These are phyloP conservation scores for Pseudorectes ferrugineus DNA, from an alignment of 2,113 vertebrate genomes.

Conservation along the genomic window DNA sequence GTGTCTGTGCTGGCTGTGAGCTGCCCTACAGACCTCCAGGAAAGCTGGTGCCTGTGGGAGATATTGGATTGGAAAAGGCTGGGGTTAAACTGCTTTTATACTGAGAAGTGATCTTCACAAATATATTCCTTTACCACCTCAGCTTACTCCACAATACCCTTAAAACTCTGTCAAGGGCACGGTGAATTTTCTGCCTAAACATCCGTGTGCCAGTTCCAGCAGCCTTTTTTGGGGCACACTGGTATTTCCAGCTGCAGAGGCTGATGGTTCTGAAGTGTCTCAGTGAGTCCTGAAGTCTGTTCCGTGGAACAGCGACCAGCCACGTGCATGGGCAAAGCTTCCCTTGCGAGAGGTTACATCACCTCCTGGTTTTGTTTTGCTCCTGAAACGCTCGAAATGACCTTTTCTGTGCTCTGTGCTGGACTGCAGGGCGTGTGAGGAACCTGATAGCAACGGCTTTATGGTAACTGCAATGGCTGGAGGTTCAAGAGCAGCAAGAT, in stretches of 20 bases:
- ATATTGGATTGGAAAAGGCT: neutral
- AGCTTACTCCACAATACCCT: neutral
- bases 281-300: neutral
- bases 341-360: neutral
- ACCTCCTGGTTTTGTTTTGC: neutral
- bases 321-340: neutral
- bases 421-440: neutral
- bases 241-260: neutral
- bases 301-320: neutral
- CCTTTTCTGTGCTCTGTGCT: neutral
- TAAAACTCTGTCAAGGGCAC: neutral
- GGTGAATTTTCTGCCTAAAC: neutral
- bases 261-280: neutral
- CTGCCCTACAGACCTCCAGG: neutral
- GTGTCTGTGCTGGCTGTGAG: neutral
- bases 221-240: neutral
- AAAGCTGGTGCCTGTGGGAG: accelerated
- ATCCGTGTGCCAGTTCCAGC: neutral
- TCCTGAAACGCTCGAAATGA: neutral
- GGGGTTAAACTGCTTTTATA: neutral
- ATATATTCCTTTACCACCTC: neutral
- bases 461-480: neutral
- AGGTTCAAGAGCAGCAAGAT: neutral
- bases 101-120: neutral
- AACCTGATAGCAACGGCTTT: neutral